Conservation (phyloP, 2,797 vertebrate genomes). For the Sebastes paucispinis region DNA sequence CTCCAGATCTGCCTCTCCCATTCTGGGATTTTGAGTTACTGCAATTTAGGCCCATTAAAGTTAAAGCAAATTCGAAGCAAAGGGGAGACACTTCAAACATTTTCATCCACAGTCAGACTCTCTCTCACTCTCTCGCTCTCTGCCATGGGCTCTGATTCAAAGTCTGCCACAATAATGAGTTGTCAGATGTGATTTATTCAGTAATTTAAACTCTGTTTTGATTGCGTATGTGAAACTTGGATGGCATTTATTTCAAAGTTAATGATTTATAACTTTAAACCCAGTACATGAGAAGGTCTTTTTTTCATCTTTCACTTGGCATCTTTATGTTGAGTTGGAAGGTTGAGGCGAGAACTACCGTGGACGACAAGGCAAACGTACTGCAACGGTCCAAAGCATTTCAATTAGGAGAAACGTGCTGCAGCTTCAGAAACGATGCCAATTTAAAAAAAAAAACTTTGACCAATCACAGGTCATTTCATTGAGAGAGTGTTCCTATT, state of each 20-base stretch:
- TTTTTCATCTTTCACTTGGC: neutral
- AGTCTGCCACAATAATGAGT: slow-evolving; percentile 50
- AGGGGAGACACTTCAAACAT: slow-evolving; percentile 42
- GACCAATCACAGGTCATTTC: too few species aligned
- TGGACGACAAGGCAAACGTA: neutral
- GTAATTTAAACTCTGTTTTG: slow-evolving; percentile 48
- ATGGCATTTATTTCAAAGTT: slow-evolving; percentile 43
- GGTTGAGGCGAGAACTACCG: neutral
- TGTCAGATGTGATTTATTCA: slow-evolving; percentile 64
- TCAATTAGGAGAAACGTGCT: neutral
- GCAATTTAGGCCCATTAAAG: slow-evolving; percentile 56
- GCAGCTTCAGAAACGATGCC: neutral
- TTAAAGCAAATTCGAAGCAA: slow-evolving; percentile 48
- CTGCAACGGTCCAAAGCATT: neutral
- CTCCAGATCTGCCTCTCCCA: slow-evolving; percentile 39
- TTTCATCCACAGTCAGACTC: slow-evolving; percentile 23
- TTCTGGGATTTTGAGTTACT: slow-evolving; percentile 32
- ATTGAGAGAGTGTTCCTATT: too few species aligned
- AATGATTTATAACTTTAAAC: slow-evolving; percentile 14
- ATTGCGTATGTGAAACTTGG: slow-evolving; percentile 29
- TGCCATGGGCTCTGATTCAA: slow-evolving; percentile 21
- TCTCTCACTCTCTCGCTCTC: neutral
- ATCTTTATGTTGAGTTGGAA: neutral
- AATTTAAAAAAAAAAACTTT: too few species aligned
- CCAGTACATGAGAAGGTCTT: neutral